Percentiles rank a stretch among this genome's conserved stretches.
Evolutionary conservation across 2,797 vertebrate genomes (phyloP).

Genomic region (Pseudochirops corinnae): DNA sequence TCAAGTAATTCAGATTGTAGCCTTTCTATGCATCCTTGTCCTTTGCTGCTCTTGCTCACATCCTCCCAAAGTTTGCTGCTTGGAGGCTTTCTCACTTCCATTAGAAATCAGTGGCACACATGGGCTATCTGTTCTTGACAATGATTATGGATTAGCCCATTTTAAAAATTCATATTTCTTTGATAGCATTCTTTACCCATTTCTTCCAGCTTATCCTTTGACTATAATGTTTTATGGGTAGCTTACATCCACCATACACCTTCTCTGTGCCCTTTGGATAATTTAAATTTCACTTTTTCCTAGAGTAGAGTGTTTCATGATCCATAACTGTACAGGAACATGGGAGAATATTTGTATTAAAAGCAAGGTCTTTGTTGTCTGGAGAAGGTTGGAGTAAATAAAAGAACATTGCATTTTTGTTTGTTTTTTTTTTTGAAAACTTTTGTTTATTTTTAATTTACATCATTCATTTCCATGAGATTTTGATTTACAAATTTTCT

Average conservation of each 20-base stretch:
- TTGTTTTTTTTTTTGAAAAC: too few species aligned
- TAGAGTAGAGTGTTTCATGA: not conserved
- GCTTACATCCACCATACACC: not conserved
- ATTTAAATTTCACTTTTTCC: not conserved
- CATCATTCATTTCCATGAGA: too few species aligned
- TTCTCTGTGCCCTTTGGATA: not conserved
- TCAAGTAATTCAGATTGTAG: not conserved
- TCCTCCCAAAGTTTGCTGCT: not conserved
- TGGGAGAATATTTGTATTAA: not conserved
- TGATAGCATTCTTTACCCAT: not conserved
- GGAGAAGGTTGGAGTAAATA: not conserved
- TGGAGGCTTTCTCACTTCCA: not conserved
- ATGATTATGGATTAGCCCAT: not conserved
- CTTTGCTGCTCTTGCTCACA: not conserved
- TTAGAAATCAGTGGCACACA: not conserved
- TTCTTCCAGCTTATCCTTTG: not conserved
- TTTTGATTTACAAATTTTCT: too few species aligned
- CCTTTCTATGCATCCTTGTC: not conserved
- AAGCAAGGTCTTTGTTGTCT: not conserved
- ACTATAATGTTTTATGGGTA: not conserved
- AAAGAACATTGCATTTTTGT: not conserved
- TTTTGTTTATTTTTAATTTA: too few species aligned
- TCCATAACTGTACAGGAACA: not conserved
- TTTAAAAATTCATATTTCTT: not conserved
- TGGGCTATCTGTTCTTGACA: not conserved